Base-by-base conservation (phyloP, 2,113 vertebrate genomes). In the Theropithecus gelada region DNA sequence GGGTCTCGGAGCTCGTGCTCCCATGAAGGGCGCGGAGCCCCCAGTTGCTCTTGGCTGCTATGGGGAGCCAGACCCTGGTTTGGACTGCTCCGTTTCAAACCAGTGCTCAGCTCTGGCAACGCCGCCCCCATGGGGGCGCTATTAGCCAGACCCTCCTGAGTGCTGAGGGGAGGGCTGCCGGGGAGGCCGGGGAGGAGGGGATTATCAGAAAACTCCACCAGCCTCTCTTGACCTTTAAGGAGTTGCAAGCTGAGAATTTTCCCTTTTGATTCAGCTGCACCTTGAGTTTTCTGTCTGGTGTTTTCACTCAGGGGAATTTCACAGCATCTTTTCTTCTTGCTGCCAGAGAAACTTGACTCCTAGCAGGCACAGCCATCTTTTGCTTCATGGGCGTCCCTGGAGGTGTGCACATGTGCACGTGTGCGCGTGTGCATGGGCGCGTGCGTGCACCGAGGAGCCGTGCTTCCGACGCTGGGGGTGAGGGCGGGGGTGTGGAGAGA, bases 91-190 rank as follows among this genome's bases (percentile, higher is more conserved):
- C 48, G 3, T 50, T 50, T 50, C 48, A 50, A 50, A 50, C 48
- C 12, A 50, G 48, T 50, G 48, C 48, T 50, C 48, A 50, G 48
- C 48, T 50, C 13, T 50, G 48, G 13, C 48, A 50, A 50, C 3
- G 48, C 48, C 48, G 13, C 48, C 48, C 48, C 13, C 13, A 14
- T 50, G 48, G 48, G 48, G 73, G 35, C 0, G 3, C 0, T 0
- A 1, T 0, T 8, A 45, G 57, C 45, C 0, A 0, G 40, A 9
- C 50, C 66, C 45, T 8, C 2, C 72, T 27, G 40, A 40, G 35
- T 40, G 9, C 40, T 4, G 1, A 0, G 40, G 11, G 14, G 40
- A 3, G 20, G 32, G 59, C 59, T 61, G 59, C 59, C 10, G 1
- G 17, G 73, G 48, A 8, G 32, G 30, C 32, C 4, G 30, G 11